Base-by-base conservation (phyloP, 2,888 invertebrate species). In the Melieria picta region DNA sequence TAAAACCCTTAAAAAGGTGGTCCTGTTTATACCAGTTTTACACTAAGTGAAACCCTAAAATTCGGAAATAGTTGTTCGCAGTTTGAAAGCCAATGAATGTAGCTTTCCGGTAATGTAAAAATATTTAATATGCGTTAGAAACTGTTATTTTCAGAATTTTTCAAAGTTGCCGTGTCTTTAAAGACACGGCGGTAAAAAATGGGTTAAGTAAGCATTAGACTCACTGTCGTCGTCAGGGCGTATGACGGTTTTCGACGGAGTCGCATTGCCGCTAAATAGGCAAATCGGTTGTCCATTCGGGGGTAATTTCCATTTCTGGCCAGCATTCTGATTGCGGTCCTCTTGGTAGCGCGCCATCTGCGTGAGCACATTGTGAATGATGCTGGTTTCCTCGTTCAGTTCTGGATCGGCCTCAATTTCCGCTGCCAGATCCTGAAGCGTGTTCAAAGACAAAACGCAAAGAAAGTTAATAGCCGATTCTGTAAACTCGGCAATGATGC, bases 301-400 rank as follows among this genome's bases (percentile, higher is more conserved):
- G 47, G 92, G 91, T 72, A 92, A 84, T 80, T 91, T 92, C 92
- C 92, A 92, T 85, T 91, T 92, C 80, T 91, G 91, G 7, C 90
- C 90, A 11, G 89, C 88, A 81, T 90, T 89, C 48, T 88, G 88
- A 80, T 88, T 89, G 72, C 89, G 87, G 79, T 91, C 91, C 78
- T 87, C 87, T 79, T 90, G 90, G 79, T 91, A 90, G 81, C 90
- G 87, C 75, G 90, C 86, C 79, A 91, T 85, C 82, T 91, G 90
- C 10, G 91, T 90, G 83, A 91, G 89, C 50, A 92, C 90, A 79
- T 91, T 90, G 77, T 92, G 90, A 88, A 93, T 91, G 67, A 92
- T 88, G 75, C 90, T 89, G 0, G 92, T 90, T 83, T 93, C 92
- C 82, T 92, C 91, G 77, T 91, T 90, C 45, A 92, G 84, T 57